Base-by-base conservation (phyloP, 2,797 vertebrate genomes). In the Steatocranus sp. region DNA sequence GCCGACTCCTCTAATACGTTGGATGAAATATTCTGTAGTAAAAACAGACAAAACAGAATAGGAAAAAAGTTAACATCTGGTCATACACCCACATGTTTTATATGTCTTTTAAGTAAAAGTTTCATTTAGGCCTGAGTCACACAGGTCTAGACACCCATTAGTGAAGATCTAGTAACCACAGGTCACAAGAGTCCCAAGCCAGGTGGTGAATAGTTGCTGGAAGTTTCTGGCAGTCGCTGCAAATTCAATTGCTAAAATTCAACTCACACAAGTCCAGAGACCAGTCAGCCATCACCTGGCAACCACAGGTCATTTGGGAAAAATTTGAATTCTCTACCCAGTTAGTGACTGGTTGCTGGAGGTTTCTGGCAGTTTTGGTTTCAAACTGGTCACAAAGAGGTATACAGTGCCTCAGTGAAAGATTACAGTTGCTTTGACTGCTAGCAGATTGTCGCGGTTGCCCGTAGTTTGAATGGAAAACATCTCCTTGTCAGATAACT, bases 1-100 rank as follows among this genome's bases (percentile, higher is more conserved):
- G 98, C 98, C 0, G 98, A 98, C 89, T 98, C 98, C 86, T 98
- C 98, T 86, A 98, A 93, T 20, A 98, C 95, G 0, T 98, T 98
- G 76, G 97, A 98, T 0, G 98, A 98, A 93, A 98, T 96, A 86
- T 96, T 97, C 98, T 98, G 88, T 27, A 9, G 23, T 66, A 11
- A 49, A 84, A 90, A 77, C 5, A 43, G 5, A 66, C 5, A n/a
- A 41, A 68, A 82, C 12, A 86, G 23, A 41, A 50, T 18, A 23
- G 41, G 7, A 76, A 30, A 81, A 75, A 81, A 80, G 30, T 32
- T n/a, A 4, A 48, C 5, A 48, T 46, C 25, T 73, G 17, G 43
- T n/a, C 11, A 30, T n/a, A n/a, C 7, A 46, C 25, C 25, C 10
- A 18, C 17, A 30, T 73, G 8, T 68, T 41, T 68, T 68, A 68